phyloP scores from a whole-genome alignment of 2,888 invertebrate species.

The Hyposoter didymator region DNA sequence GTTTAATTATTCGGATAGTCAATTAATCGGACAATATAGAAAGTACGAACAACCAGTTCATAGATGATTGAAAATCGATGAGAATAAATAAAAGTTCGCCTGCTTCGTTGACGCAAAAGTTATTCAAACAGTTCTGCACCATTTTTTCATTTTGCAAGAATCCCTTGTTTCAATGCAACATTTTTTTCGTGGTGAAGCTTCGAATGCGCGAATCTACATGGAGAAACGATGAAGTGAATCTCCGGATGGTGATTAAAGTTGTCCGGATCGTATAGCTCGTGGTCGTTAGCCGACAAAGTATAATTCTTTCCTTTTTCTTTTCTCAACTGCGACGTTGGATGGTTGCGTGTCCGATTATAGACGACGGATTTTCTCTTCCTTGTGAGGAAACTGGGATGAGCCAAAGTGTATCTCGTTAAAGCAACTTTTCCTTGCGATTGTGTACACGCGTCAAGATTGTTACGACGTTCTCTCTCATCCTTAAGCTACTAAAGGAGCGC shows the following conservation, averaged over 20 bases:
- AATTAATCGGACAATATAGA: background rate
- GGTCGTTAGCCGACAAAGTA: conserved; percentile 69
- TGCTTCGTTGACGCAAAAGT: background rate
- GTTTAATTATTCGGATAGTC: background rate
- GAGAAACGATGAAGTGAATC: conserved; percentile 37
- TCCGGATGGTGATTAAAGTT: conserved; percentile 67
- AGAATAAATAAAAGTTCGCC: background rate
- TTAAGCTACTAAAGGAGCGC: conserved; percentile 13
- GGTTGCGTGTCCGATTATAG: conserved; percentile 52
- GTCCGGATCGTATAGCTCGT: conserved; percentile 72
- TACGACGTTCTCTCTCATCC: conserved; percentile 36
- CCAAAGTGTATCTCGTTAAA: conserved; percentile 52
- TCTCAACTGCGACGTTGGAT: conserved; percentile 34
- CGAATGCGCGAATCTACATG: background rate
- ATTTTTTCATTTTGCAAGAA: background rate
- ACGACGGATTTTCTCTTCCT: conserved; percentile 68
- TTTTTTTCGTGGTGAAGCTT: conserved; percentile 30
- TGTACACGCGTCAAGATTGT: conserved; percentile 31
- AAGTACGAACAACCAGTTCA: background rate
- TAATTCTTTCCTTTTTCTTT: conserved; percentile 53
- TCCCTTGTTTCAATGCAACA: background rate
- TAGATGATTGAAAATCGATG: background rate
- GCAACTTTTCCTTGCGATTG: conserved; percentile 59
- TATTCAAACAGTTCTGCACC: background rate
- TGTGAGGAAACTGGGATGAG: conserved; percentile 68